Conservation (phyloP, 2,888 invertebrate genomes). For the Galerucella calmariensis region DNA sequence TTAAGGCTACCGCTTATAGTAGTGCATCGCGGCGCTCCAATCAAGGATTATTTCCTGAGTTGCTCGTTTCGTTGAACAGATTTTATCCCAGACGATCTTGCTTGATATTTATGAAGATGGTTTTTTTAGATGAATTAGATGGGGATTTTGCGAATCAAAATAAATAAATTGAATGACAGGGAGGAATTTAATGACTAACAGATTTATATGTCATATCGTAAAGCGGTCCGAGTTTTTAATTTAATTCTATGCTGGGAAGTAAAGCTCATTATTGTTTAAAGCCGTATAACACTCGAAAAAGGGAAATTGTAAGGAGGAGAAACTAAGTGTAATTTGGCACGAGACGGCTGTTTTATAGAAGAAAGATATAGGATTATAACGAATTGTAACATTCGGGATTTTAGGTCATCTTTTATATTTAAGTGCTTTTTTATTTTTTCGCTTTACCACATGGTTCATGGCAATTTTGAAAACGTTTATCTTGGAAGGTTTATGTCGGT, state of each 20-base stretch:
- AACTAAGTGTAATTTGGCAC: constrained; percentile 23
- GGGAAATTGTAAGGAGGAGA: constrained; percentile 26
- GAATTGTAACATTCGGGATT: constrained; percentile 34
- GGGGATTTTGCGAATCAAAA: background rate
- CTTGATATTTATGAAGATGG: too few species aligned
- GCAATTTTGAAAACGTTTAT: constrained; percentile 17
- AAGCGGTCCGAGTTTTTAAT: constrained; percentile 40
- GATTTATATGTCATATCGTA: constrained; percentile 23
- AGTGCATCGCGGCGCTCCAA: too few species aligned
- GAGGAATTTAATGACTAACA: background rate
- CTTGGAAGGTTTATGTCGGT: background rate
- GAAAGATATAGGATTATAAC: constrained; percentile 34
- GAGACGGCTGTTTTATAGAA: constrained; percentile 29
- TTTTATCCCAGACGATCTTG: too few species aligned
- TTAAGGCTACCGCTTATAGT: too few species aligned
- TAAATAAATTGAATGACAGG: background rate
- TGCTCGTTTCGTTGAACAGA: too few species aligned
- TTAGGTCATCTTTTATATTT: constrained; percentile 32
- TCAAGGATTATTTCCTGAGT: too few species aligned
- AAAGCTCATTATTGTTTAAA: constrained; percentile 47
- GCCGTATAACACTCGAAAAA: constrained; percentile 43
- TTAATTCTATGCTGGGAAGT: constrained; percentile 43
- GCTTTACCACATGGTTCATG: constrained; percentile 19
- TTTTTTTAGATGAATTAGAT: too few species aligned
- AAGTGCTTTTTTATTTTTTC: constrained; percentile 35